Percentiles rank a stretch among this genome's conserved stretches.
Evolutionary conservation across 2,888 invertebrate genomes (phyloP).

Genomic region (Dicycla oo): DNA sequence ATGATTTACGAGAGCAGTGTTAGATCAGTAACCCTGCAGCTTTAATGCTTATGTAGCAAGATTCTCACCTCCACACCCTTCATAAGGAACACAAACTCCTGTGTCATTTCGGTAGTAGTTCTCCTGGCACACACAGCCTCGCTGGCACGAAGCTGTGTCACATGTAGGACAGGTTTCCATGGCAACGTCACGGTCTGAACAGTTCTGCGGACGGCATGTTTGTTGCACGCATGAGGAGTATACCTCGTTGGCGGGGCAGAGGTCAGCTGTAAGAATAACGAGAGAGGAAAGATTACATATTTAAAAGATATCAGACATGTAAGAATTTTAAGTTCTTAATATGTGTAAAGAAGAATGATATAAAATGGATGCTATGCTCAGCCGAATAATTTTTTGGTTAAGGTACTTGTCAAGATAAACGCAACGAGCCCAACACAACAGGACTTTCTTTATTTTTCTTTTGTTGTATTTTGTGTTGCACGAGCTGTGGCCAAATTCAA

Average conservation of each 20-base stretch:
- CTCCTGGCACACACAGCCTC: slow-evolving; percentile 57
- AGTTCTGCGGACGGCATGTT: slow-evolving; percentile 47
- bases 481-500: too few relatives aligned
- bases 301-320: neutral
- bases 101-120: slow-evolving; percentile 46
- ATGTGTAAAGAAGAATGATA: neutral
- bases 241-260: slow-evolving; percentile 57
- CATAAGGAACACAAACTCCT: slow-evolving; percentile 47
- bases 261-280: slow-evolving; percentile 47
- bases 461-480: too few relatives aligned
- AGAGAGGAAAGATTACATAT: too few relatives aligned
- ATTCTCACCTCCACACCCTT: slow-evolving; percentile 56
- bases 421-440: too few relatives aligned
- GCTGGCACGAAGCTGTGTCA: slow-evolving; percentile 21
- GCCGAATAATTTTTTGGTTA: too few relatives aligned
- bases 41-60: too few relatives aligned
- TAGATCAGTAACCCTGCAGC: slow-evolving; percentile 50
- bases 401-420: too few relatives aligned
- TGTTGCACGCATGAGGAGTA: slow-evolving; percentile 50
- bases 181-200: slow-evolving; percentile 27
- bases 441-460: too few relatives aligned
- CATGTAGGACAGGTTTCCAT: slow-evolving; percentile 22
- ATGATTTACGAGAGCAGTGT: neutral
- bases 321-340: neutral
- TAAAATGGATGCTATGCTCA: neutral